Conservation (phyloP, 2,797 vertebrate species). For the Pseudotriccus pelzelni region DNA sequence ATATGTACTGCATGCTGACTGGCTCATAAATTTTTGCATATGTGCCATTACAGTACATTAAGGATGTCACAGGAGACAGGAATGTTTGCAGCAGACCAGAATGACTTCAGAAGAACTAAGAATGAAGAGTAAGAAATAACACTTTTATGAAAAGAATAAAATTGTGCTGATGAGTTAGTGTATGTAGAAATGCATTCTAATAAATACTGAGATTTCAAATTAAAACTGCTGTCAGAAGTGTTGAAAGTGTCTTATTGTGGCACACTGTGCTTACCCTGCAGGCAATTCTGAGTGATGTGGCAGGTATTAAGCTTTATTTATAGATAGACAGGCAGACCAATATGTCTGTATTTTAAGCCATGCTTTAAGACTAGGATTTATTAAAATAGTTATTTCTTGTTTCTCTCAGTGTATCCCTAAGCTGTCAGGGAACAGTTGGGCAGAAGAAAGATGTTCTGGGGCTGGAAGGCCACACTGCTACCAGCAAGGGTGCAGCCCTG, state of each 20-base stretch:
- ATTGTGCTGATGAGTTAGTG: background rate
- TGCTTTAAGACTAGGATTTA: background rate
- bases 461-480: accelerated
- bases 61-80: background rate
- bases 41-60: background rate
- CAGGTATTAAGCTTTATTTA: background rate
- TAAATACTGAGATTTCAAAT: background rate
- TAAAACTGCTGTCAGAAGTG: background rate
- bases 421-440: background rate
- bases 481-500: background rate
- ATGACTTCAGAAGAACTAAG: background rate
- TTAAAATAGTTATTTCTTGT: background rate
- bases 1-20: background rate
- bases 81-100: background rate
- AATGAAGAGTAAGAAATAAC: background rate
- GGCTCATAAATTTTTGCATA: background rate
- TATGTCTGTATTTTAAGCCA: background rate
- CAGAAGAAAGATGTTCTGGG: accelerated
- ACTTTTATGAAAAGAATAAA: background rate
- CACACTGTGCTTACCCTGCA: background rate
- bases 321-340: background rate
- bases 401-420: background rate
- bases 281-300: background rate
- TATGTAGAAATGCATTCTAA: background rate
- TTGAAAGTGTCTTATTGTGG: background rate